Evolutionary conservation across 2,888 invertebrate species (phyloP).

Genomic region (Cordylochernes scorpioides): DNA sequence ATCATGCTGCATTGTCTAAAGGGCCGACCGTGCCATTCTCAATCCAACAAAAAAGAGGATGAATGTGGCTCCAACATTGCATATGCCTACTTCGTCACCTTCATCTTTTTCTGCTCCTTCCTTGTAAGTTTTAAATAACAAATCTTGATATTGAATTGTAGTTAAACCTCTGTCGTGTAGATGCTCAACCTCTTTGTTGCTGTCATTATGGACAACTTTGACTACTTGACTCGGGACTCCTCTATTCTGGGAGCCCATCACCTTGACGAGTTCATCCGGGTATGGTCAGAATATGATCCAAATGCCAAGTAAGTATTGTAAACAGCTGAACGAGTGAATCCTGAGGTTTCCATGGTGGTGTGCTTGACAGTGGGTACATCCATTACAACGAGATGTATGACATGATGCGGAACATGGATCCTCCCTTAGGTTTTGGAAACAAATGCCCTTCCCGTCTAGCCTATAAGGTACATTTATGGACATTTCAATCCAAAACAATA

Average conservation of each 20-base stretch:
- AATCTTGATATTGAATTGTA: too few relatives aligned
- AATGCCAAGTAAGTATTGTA: slow-evolving; percentile 45
- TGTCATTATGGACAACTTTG: slow-evolving; percentile 99
- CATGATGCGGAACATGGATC: slow-evolving; percentile 98
- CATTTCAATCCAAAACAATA: too few relatives aligned
- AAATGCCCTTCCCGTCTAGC: slow-evolving; percentile 98
- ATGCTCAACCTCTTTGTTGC: slow-evolving; percentile 99
- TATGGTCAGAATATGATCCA: slow-evolving; percentile 99
- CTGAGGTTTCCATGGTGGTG: background rate
- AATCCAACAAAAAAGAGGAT: slow-evolving; percentile 37
- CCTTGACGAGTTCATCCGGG: slow-evolving; percentile 95
- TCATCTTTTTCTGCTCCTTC: slow-evolving; percentile 99
- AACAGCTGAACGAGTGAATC: background rate
- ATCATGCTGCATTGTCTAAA: slow-evolving; percentile 96
- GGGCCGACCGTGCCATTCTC: slow-evolving; percentile 58
- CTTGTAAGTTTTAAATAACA: too few relatives aligned
- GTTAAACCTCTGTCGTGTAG: slow-evolving; percentile 24
- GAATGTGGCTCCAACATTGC: slow-evolving; percentile 86
- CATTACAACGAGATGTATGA: slow-evolving; percentile 99
- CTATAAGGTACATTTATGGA: slow-evolving; percentile 52
- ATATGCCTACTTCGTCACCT: slow-evolving; percentile 36
- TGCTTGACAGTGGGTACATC: slow-evolving; percentile 41
- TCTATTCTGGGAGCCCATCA: slow-evolving; percentile 99
- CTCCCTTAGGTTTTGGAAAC: slow-evolving; percentile 96
- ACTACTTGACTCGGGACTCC: slow-evolving; percentile 95